Conservation (phyloP, 1,140 invertebrate genomes). For the Drosophila ambigua region DNA sequence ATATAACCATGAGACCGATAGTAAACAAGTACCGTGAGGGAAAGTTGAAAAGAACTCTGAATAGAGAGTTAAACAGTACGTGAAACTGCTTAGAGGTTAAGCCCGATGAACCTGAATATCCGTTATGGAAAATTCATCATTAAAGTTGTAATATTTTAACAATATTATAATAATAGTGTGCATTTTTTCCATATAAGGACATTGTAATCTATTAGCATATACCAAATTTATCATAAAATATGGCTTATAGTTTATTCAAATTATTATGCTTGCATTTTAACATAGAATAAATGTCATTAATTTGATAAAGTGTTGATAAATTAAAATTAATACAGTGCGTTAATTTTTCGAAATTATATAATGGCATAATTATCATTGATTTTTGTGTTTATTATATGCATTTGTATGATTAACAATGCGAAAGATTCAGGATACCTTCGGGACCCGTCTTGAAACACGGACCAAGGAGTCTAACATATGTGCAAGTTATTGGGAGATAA, state of each 20-base stretch:
- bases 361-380: slow-evolving; percentile 29
- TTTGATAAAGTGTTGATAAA: slow-evolving; percentile 45
- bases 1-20: slow-evolving; percentile 26
- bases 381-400: slow-evolving; percentile 41
- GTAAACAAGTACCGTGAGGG: slow-evolving; percentile 91
- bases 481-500: no score
- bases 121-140: slow-evolving; percentile 55
- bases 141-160: slow-evolving; percentile 35
- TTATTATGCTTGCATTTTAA: slow-evolving; percentile 38
- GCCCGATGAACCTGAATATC: slow-evolving; percentile 48
- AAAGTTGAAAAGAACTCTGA: slow-evolving; percentile 89
- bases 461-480: no score
- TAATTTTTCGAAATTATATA: slow-evolving; percentile 43
- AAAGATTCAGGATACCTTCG: no score
- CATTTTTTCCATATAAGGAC: slow-evolving; percentile 42
- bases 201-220: slow-evolving; percentile 51
- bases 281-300: slow-evolving; percentile 32
- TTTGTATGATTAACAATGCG: slow-evolving; percentile 46
- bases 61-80: slow-evolving; percentile 91
- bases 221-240: slow-evolving; percentile 1
- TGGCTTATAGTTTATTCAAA: slow-evolving; percentile 31
- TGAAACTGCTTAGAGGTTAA: slow-evolving; percentile 54
- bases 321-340: slow-evolving; percentile 45
- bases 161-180: slow-evolving; percentile 38
- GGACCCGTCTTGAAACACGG: no score